These are phyloP conservation scores for Pyrocephalus nanus DNA, from an alignment of 2,797 vertebrate species.

Conservation along the genomic window DNA sequence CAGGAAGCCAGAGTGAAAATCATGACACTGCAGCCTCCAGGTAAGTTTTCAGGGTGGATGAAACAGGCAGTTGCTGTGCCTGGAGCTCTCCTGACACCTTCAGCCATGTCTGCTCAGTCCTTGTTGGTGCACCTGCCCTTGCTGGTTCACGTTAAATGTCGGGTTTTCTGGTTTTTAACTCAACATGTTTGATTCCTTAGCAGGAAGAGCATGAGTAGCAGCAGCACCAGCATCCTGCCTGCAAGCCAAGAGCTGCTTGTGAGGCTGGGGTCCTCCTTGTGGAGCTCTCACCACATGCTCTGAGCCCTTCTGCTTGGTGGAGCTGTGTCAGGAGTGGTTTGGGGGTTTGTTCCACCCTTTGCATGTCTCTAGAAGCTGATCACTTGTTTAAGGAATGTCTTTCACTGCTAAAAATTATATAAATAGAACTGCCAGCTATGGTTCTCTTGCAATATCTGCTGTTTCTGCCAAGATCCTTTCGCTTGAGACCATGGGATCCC, in stretches of 20 bases:
- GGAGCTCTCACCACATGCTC: not conserved
- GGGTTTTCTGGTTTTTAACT: not conserved
- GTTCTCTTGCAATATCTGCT: not conserved
- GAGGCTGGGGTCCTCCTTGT: not conserved
- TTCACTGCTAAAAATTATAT: not conserved
- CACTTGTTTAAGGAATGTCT: conserved; percentile 18
- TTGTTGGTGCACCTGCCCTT: not conserved
- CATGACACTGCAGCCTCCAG: not conserved
- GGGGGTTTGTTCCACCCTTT: not conserved
- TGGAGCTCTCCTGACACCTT: not conserved
- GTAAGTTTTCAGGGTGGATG: conserved; percentile 23
- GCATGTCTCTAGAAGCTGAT: conserved; percentile 11
- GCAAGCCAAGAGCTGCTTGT: not conserved
- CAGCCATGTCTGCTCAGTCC: not conserved
- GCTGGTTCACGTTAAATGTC: not conserved
- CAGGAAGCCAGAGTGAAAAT: not conserved
- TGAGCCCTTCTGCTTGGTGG: not conserved
- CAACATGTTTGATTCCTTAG: not conserved
- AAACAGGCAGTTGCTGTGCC: not conserved
- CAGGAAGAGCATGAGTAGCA: not conserved
- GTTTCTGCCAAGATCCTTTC: not conserved
- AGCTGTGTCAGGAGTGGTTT: not conserved
- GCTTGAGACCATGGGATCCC: not conserved
- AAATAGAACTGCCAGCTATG: not conserved
- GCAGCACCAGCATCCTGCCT: conserved; percentile 19